Conservation (phyloP, 2,797 vertebrate genomes). For the Champsocephalus gunnari region DNA sequence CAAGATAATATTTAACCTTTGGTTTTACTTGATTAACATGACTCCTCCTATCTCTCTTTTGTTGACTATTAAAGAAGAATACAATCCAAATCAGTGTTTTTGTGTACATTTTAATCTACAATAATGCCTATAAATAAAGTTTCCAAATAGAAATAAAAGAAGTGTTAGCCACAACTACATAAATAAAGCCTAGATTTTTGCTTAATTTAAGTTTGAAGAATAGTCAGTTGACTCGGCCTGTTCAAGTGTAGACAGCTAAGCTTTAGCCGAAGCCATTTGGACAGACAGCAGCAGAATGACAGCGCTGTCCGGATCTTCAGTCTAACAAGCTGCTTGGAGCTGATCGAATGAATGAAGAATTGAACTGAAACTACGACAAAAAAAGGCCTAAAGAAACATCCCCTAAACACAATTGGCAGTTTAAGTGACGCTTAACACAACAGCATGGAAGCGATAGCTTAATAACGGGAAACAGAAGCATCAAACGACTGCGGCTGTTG, state of each 20-base stretch:
- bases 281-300: constrained; percentile 61
- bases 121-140: no score
- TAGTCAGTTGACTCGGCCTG: constrained; percentile 31
- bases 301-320: constrained; percentile 48
- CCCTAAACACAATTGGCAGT: constrained; percentile 53
- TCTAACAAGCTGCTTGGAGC: constrained; percentile 68
- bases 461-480: constrained; percentile 68
- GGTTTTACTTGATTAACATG: no score
- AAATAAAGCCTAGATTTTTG: background rate
- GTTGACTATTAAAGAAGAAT: constrained; percentile 9
- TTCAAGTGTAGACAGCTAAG: constrained; percentile 58
- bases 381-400: constrained; percentile 38
- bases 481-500: constrained; percentile 36
- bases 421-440: constrained; percentile 69
- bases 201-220: constrained; percentile 38
- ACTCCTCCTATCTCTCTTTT: background rate
- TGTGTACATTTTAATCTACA: background rate
- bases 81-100: constrained; percentile 18
- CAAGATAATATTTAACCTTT: no score
- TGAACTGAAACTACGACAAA: constrained; percentile 57
- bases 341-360: constrained; percentile 65
- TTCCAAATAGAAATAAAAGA: no score
- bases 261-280: constrained; percentile 50
- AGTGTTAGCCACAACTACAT: constrained; percentile 4
- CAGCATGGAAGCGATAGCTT: constrained; percentile 58